phyloP scores from a whole-genome alignment of 1,140 invertebrate species.

The Venustaconcha ellipsiformis region DNA sequence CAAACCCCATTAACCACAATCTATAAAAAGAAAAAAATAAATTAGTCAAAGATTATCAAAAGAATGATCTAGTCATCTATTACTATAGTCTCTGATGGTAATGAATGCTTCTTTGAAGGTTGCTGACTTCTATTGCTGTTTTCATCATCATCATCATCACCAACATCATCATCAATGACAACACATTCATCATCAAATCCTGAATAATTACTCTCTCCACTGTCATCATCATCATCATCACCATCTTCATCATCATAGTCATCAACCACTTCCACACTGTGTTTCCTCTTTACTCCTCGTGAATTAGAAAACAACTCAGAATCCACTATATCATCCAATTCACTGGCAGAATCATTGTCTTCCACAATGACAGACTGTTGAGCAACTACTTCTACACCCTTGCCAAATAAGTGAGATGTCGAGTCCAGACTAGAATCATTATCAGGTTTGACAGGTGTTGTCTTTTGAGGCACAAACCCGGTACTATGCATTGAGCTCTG shows the following conservation, averaged over 20 bases:
- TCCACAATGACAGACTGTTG: not conserved
- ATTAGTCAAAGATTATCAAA: too few species aligned
- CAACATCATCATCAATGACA: constrained; percentile 8
- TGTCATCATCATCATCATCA: constrained; percentile 34
- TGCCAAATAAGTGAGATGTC: constrained; percentile 18
- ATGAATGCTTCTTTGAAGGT: too few species aligned
- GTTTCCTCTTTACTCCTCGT: constrained; percentile 45
- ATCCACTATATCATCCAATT: too few species aligned
- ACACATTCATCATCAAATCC: constrained; percentile 5
- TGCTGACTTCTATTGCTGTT: not conserved
- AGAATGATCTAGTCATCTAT: too few species aligned
- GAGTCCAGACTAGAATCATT: constrained; percentile 31
- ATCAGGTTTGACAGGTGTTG: constrained; percentile 23
- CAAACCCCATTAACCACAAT: too few species aligned
- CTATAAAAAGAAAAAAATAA: too few species aligned
- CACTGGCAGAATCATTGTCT: not conserved
- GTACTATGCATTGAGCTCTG: constrained; percentile 53
- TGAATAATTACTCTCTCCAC: constrained; percentile 5
- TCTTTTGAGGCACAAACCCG: constrained; percentile 54
- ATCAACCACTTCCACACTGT: constrained; percentile 29
- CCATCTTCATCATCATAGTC: constrained; percentile 29
- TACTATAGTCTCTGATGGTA: too few species aligned
- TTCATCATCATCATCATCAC: constrained; percentile 10
- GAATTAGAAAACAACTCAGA: too few species aligned
- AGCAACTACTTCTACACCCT: not conserved